A percentile compares a stretch with the other conserved stretches of the same genome.
phyloP scores from a whole-genome alignment of 2,888 invertebrate species.

The Andrena chrysosceles region DNA sequence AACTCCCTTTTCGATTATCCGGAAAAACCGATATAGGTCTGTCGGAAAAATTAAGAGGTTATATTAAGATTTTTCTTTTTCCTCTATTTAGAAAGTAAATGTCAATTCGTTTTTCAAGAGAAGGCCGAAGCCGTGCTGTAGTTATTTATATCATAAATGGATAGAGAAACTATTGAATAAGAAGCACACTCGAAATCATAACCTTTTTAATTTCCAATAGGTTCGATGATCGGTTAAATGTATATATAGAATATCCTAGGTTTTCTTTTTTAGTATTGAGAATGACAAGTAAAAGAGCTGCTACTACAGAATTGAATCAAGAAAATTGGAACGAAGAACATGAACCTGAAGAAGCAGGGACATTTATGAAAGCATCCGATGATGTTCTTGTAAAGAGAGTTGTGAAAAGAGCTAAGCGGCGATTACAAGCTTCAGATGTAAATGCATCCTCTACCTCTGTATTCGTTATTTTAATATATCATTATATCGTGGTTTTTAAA shows the following conservation, averaged over 20 bases:
- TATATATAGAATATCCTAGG: neutral
- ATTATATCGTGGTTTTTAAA: conserved; percentile 47
- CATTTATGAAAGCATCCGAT: conserved; percentile 89
- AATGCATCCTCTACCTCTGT: conserved; percentile 17
- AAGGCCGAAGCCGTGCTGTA: neutral
- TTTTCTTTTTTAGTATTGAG: conserved; percentile 18
- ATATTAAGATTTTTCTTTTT: conserved; percentile 25
- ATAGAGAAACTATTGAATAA: neutral
- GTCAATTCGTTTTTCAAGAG: neutral
- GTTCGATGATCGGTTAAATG: neutral
- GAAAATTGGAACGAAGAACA: conserved; percentile 95
- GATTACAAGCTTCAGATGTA: conserved; percentile 82
- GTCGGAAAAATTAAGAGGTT: conserved; percentile 36
- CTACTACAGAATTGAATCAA: conserved; percentile 91
- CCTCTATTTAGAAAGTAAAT: conserved; percentile 13
- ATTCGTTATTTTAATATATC: conserved; percentile 34
- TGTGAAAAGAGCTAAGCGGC: conserved; percentile 92
- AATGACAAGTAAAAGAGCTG: conserved; percentile 92
- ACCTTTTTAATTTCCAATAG: neutral
- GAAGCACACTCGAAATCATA: neutral
- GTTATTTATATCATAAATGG: neutral
- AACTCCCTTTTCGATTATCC: neutral
- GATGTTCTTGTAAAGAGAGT: conserved; percentile 91
- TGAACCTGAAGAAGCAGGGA: conserved; percentile 91
- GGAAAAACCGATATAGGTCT: conserved; percentile 15